phyloP scores from a whole-genome alignment of 2,888 invertebrate genomes.

The Lochmaea crataegi region DNA sequence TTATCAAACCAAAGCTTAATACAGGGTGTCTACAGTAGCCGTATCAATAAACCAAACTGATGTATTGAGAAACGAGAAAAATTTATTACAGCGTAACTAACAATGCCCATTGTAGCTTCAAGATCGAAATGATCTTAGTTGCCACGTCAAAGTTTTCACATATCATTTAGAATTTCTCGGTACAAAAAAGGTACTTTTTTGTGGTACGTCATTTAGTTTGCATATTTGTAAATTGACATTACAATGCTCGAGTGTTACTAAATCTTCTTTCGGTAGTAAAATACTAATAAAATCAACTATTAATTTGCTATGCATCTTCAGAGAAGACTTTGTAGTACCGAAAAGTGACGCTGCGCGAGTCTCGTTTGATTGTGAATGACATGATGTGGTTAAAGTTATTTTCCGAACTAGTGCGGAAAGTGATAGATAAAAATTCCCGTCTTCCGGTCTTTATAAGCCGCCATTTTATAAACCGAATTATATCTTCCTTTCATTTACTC shows the following conservation, averaged over 20 bases:
- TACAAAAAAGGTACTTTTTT: slow-evolving; percentile 22
- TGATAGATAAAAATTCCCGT: too few relatives aligned
- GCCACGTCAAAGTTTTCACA: slow-evolving; percentile 37
- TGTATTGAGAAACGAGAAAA: slow-evolving; percentile 19
- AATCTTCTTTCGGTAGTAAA: slow-evolving; percentile 20
- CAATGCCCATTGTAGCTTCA: slow-evolving; percentile 37
- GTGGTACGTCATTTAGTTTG: slow-evolving; percentile 29
- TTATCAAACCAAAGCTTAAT: neutral
- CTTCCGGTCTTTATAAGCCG: too few relatives aligned
- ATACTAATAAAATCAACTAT: too few relatives aligned
- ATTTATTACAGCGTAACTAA: slow-evolving; percentile 18
- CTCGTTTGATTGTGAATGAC: too few relatives aligned
- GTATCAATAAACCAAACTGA: slow-evolving; percentile 14
- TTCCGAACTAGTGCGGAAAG: too few relatives aligned
- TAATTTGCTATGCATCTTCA: too few relatives aligned
- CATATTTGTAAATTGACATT: slow-evolving; percentile 40
- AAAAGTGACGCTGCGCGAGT: too few relatives aligned
- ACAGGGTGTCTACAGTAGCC: slow-evolving; percentile 14
- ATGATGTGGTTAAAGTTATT: too few relatives aligned
- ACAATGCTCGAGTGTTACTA: slow-evolving; percentile 44
- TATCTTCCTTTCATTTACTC: neutral
- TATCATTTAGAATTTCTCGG: slow-evolving; percentile 35
- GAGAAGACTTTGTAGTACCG: too few relatives aligned
- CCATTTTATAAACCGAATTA: neutral
- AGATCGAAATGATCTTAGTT: slow-evolving; percentile 30